phyloP scores from a whole-genome alignment of 2,888 invertebrate species.

The Creontiades dilutus region DNA sequence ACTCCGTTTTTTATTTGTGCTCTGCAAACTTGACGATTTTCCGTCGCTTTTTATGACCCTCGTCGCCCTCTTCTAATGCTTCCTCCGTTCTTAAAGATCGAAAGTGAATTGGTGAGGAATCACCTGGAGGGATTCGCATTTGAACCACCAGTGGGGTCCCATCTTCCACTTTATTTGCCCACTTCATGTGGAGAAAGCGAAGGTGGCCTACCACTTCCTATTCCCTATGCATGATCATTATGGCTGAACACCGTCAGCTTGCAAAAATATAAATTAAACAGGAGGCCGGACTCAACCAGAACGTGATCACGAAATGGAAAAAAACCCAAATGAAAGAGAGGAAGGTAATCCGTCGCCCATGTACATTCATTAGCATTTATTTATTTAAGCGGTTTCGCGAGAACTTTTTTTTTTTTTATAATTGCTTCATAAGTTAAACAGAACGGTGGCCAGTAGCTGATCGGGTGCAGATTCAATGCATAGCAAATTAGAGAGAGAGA shows the following conservation, averaged over 20 bases:
- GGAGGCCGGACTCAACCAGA: background rate
- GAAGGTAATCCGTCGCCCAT: conserved; percentile 70
- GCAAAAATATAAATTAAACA: conserved; percentile 59
- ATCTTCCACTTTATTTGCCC: no score
- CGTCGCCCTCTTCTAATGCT: no score
- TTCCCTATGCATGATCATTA: conserved; percentile 43
- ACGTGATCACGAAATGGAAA: background rate
- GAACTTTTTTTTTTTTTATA: conserved; percentile 71
- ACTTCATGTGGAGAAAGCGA: no score
- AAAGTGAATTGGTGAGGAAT: no score
- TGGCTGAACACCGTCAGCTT: background rate
- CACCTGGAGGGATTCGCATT: no score
- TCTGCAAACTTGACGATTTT: no score
- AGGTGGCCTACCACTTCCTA: background rate
- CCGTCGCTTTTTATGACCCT: no score
- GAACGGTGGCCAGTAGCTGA: conserved; percentile 71
- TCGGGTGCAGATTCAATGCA: conserved; percentile 75
- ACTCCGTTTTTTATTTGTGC: no score
- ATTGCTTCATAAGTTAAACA: conserved; percentile 75
- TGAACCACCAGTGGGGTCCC: no score
- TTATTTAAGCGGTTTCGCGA: conserved; percentile 73
- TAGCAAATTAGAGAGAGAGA: conserved; percentile 74
- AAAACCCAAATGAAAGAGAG: conserved; percentile 51
- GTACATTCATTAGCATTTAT: conserved; percentile 75
- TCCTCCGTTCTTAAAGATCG: no score